Evolutionary conservation across 2,888 invertebrate genomes (phyloP).

Genomic region (Kryphioiulus occultus): DNA sequence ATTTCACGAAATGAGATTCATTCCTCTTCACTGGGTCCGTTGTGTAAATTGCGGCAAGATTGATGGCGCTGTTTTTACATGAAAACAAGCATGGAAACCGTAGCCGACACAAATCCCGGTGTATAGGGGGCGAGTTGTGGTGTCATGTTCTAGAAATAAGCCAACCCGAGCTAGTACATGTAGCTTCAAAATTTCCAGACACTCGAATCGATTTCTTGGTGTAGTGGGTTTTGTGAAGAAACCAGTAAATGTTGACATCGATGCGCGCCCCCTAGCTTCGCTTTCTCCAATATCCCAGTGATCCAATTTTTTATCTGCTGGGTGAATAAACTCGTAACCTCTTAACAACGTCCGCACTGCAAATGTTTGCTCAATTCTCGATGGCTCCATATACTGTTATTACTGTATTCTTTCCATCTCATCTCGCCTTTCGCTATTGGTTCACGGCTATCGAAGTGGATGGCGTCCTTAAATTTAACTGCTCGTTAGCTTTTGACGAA

Average conservation of each 20-base stretch:
- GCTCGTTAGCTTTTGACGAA: background rate
- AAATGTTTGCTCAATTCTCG: constrained; percentile 18
- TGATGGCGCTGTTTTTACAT: background rate
- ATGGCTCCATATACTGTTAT: background rate
- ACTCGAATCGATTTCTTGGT: background rate
- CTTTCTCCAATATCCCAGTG: constrained; percentile 18
- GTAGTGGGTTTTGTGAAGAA: background rate
- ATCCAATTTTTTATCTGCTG: constrained; percentile 16
- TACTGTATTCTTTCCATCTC: too few relatives aligned
- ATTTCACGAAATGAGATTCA: background rate
- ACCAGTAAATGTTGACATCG: background rate
- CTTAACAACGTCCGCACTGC: background rate
- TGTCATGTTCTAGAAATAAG: background rate
- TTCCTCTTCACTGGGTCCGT: background rate
- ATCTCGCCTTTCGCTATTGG: background rate
- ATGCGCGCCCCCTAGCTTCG: background rate
- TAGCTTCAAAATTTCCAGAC: background rate
- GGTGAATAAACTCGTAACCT: constrained; percentile 34
- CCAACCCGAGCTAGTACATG: background rate
- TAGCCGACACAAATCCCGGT: too few relatives aligned
- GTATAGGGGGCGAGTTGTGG: background rate
- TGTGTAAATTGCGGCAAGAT: background rate
- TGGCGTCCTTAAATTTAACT: background rate
- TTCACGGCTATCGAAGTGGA: background rate
- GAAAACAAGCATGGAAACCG: background rate